Conservation (phyloP, 2,113 vertebrate species). For the Mus musculus region DNA sequence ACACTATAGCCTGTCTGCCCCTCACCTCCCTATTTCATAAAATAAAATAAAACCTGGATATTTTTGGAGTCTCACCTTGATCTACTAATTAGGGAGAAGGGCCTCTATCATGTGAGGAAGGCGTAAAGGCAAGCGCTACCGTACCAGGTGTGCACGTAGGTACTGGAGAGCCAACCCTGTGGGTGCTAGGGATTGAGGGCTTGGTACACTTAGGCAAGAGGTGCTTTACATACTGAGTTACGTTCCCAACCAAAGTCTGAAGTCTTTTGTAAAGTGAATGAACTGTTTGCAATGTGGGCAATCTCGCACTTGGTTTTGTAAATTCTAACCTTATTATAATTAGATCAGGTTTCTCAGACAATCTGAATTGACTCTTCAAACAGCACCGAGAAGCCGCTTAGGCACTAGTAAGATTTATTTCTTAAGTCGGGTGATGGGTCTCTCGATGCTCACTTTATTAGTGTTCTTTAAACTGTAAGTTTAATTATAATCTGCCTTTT, state of each 20-base stretch:
- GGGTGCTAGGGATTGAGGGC: neutral
- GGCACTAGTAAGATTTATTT: conserved; percentile 30
- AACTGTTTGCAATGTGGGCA: conserved; percentile 21
- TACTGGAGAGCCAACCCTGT: neutral
- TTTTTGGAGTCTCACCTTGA: neutral
- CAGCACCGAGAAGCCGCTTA: conserved; percentile 5
- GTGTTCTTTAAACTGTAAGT: conserved; percentile 51
- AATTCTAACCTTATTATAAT: conserved; percentile 17
- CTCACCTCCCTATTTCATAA: no score
- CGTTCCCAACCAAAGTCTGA: neutral
- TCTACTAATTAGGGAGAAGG: neutral
- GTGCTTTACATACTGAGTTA: neutral
- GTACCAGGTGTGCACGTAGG: no score
- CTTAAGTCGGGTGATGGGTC: conserved; percentile 33
- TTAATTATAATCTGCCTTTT: conserved; percentile 66
- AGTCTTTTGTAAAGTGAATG: conserved; percentile 44
- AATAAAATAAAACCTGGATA: neutral
- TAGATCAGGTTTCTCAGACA: conserved; percentile 40
- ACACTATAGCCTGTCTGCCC: neutral
- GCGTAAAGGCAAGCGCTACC: neutral
- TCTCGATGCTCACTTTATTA: conserved; percentile 31
- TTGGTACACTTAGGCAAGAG: neutral
- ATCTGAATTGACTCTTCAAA: conserved; percentile 44
- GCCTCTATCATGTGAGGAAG: neutral
- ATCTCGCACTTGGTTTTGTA: conserved; percentile 22